Conservation (phyloP, 2,113 vertebrate species). For the Rhegmatorhina hoffmannsi region DNA sequence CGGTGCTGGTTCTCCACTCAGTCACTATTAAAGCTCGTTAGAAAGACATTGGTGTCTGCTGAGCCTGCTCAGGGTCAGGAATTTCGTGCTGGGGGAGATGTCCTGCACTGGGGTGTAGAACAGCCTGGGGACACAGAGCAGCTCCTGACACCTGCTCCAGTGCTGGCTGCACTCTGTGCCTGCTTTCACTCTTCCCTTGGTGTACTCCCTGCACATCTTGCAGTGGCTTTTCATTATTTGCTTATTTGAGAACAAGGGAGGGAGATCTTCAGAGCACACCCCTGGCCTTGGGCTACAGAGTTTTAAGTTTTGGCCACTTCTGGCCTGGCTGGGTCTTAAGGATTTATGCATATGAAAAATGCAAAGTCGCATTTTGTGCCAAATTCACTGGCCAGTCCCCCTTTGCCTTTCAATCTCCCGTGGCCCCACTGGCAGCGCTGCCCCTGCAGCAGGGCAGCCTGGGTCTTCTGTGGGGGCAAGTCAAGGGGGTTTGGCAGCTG, state of each 20-base stretch:
- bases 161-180: background rate
- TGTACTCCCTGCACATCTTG: rapidly evolving
- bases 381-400: background rate
- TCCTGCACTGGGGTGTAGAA: background rate
- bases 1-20: rapidly evolving
- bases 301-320: background rate
- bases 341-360: background rate
- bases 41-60: background rate
- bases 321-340: background rate
- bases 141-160: background rate
- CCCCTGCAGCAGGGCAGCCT: background rate
- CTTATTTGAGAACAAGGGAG: background rate
- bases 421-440: rapidly evolving
- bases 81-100: background rate
- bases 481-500: background rate
- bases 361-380: background rate
- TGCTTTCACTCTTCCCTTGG: background rate
- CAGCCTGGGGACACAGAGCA: background rate
- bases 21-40: background rate
- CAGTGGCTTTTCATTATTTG: background rate
- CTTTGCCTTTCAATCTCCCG: background rate
- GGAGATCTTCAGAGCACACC: background rate
- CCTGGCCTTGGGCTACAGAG: background rate
- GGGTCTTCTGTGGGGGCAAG: no score
- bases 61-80: rapidly evolving